These are phyloP conservation scores for Trichoplusia ni DNA, from an alignment of 1,140 invertebrate species.

Conservation along the genomic window DNA sequence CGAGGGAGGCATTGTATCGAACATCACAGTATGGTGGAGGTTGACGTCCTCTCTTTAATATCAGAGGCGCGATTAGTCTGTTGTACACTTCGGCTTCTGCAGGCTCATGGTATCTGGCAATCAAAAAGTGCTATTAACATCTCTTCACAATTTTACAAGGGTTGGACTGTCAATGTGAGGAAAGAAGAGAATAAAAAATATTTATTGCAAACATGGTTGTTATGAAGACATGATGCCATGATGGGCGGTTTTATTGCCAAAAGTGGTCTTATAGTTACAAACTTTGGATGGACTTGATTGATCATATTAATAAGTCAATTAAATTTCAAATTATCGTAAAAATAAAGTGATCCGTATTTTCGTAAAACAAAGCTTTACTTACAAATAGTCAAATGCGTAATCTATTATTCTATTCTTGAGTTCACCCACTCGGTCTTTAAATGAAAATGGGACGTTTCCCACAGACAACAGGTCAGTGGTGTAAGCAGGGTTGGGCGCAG, in stretches of 20 bases:
- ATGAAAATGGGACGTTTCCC: constrained; percentile 36
- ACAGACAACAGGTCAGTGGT: constrained; percentile 37
- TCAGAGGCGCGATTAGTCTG: constrained; percentile 11
- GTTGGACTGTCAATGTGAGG: too few relatives aligned
- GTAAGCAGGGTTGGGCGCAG: constrained; percentile 43
- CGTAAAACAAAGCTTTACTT: too few relatives aligned
- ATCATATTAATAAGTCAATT: too few relatives aligned
- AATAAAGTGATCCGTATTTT: too few relatives aligned
- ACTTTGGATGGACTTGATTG: too few relatives aligned
- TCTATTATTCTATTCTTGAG: constrained; percentile 12
- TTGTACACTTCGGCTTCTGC: constrained; percentile 5
- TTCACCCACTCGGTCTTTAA: constrained; percentile 35
- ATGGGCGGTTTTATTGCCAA: too few relatives aligned
- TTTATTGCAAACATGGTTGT: not conserved
- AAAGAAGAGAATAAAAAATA: too few relatives aligned
- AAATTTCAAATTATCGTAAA: too few relatives aligned
- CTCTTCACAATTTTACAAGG: not conserved
- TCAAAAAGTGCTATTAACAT: not conserved
- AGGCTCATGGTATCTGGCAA: constrained; percentile 4
- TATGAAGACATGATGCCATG: too few relatives aligned
- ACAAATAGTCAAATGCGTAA: too few relatives aligned
- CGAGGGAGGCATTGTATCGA: constrained; percentile 43
- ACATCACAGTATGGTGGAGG: constrained; percentile 31
- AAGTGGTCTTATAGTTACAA: too few relatives aligned
- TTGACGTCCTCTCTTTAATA: constrained; percentile 15